phyloP scores from a whole-genome alignment of 2,113 vertebrate species.

The Mormyrus iriodes region DNA sequence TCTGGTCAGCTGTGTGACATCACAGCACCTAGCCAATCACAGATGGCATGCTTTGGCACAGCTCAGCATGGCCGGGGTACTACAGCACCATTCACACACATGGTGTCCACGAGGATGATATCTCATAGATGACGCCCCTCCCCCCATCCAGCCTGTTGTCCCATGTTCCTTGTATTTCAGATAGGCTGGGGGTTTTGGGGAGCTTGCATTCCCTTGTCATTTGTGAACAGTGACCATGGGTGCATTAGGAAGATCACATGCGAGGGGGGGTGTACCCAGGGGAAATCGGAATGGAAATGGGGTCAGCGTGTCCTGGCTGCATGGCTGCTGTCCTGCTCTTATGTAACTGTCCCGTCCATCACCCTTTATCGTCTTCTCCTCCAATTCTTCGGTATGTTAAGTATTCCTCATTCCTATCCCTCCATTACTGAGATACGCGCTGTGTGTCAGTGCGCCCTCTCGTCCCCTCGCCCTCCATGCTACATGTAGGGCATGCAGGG shows the following conservation, averaged over 20 bases:
- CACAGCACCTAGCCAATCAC: background rate
- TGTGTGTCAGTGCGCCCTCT: background rate
- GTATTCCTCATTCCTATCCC: background rate
- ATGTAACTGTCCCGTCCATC: conserved; percentile 16
- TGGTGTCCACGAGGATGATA: background rate
- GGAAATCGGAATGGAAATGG: background rate
- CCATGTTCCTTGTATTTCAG: background rate
- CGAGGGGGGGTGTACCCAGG: background rate
- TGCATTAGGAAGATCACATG: background rate
- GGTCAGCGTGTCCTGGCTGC: conserved; percentile 5
- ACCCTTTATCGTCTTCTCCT: background rate
- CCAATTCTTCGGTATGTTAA: background rate
- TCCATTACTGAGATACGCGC: background rate
- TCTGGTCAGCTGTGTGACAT: background rate
- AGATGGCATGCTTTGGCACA: background rate
- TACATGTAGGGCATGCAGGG: background rate
- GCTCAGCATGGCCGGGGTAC: background rate
- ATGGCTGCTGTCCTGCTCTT: background rate
- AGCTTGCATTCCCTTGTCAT: background rate
- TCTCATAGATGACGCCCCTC: background rate
- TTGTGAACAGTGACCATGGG: background rate
- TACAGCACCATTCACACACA: background rate
- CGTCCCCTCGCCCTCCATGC: background rate
- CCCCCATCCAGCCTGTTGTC: background rate
- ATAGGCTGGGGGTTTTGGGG: background rate